These are phyloP conservation scores for Gambusia yucatana DNA, from an alignment of 2,797 vertebrate species.

Conservation along the genomic window DNA sequence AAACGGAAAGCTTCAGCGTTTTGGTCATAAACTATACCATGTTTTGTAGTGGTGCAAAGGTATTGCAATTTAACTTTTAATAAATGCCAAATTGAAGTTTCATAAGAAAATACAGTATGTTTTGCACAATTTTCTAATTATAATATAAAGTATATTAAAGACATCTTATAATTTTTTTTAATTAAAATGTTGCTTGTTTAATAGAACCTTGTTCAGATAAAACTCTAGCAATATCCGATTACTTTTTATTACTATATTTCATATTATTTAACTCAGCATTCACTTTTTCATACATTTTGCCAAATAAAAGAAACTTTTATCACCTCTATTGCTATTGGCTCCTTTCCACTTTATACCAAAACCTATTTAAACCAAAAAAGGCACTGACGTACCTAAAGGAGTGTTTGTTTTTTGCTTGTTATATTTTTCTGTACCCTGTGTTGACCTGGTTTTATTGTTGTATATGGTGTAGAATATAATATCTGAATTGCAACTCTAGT, in stretches of 20 bases:
- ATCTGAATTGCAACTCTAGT: conserved; percentile 43
- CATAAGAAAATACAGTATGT: background rate
- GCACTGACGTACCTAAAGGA: background rate
- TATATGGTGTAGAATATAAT: conserved; percentile 34
- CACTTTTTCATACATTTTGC: background rate
- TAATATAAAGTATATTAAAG: background rate
- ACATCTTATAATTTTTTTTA: background rate
- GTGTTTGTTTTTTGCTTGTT: background rate
- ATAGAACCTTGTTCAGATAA: background rate
- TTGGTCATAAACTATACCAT: background rate
- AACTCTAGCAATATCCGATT: background rate
- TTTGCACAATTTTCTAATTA: background rate
- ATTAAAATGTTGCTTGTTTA: background rate
- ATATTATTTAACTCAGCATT: background rate
- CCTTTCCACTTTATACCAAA: background rate
- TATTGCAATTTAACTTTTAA: background rate
- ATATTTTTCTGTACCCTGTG: conserved; percentile 10
- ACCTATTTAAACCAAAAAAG: background rate
- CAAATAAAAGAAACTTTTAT: background rate
- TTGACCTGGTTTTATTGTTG: conserved; percentile 33
- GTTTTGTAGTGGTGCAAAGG: background rate
- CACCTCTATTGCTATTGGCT: background rate
- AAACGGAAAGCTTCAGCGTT: background rate
- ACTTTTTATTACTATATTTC: background rate
- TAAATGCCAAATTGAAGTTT: background rate